phyloP scores from a whole-genome alignment of 2,888 invertebrate species.

The Caenorhabditis angaria region DNA sequence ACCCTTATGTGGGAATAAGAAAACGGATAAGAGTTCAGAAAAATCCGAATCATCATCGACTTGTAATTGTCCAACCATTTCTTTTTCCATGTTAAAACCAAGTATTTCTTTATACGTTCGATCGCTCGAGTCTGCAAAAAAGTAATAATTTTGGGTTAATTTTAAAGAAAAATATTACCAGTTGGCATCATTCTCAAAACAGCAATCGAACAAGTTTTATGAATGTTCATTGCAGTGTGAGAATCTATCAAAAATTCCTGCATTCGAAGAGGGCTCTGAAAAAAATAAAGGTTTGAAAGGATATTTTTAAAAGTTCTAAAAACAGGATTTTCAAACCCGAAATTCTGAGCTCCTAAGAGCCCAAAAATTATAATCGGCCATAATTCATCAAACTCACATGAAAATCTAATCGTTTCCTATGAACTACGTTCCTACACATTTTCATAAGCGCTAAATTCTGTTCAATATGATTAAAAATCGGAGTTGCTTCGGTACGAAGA shows the following conservation, averaged over 20 bases:
- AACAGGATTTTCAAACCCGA: neutral
- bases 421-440: neutral
- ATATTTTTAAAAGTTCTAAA: neutral
- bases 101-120: conserved; percentile 15
- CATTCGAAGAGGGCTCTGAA: conserved; percentile 21
- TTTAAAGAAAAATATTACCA: neutral
- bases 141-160: neutral
- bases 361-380: neutral
- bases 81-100: conserved; percentile 20
- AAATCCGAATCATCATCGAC: neutral
- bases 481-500: neutral
- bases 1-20: conserved; percentile 32
- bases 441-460: neutral
- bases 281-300: neutral
- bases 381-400: neutral
- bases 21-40: conserved; percentile 25
- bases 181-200: conserved; percentile 17
- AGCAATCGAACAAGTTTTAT: conserved; percentile 21
- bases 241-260: conserved; percentile 22
- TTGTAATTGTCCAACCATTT: conserved; percentile 20
- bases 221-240: conserved; percentile 23
- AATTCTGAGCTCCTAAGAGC: neutral
- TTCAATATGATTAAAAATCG: neutral
- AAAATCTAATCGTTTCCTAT: neutral
- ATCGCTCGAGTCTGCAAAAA: neutral